A percentile compares a stretch with the other conserved stretches of the same genome.
Conservation (phyloP, 2,113 vertebrate genomes). For the Eubucco bourcierii region DNA sequence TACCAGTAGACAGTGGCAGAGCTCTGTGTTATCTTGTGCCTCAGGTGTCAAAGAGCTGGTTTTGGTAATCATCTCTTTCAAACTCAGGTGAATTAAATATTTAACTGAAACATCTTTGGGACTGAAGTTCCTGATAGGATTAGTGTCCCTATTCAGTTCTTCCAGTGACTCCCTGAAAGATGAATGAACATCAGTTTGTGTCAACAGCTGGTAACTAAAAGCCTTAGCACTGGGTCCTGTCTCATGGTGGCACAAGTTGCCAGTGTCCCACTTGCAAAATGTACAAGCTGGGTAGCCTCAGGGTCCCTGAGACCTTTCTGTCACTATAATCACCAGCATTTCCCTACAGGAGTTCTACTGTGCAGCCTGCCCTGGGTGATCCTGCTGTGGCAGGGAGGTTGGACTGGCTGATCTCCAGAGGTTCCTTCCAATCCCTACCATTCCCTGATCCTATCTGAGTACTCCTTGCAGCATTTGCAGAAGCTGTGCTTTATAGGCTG, state of each 20-base stretch:
- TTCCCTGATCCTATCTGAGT: background rate
- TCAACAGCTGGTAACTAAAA: background rate
- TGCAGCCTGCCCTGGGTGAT: no score
- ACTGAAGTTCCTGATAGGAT: background rate
- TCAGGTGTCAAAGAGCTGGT: background rate
- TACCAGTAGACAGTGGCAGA: background rate
- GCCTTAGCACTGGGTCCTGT: no score
- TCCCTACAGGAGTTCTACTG: background rate
- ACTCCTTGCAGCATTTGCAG: background rate
- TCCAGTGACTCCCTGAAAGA: background rate
- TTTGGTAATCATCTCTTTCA: background rate
- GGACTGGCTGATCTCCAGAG: no score
- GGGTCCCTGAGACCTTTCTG: background rate
- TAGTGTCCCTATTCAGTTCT: background rate
- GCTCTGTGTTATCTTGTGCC: background rate
- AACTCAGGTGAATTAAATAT: background rate
- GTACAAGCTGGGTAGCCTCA: background rate
- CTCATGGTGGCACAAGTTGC: background rate
- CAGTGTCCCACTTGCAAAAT: background rate
- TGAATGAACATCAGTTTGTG: background rate
- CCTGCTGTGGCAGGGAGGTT: no score
- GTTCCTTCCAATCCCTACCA: no score
- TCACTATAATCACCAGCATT: background rate
- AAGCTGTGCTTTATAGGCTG: background rate
- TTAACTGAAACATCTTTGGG: background rate